Conservation (phyloP, 92 coral and sea anemone species). For the Actinostola sp. region DNA sequence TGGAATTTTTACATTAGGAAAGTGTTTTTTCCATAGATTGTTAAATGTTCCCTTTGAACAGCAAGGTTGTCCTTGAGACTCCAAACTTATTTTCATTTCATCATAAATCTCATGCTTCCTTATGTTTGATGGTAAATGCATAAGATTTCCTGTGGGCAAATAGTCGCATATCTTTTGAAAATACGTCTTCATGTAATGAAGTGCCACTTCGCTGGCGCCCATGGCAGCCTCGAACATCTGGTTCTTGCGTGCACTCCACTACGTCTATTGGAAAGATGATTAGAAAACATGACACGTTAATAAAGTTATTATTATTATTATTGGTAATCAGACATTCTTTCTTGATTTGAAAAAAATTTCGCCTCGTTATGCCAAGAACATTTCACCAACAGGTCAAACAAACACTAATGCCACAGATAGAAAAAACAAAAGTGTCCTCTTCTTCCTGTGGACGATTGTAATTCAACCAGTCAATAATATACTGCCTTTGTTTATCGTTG, state of each 20-base stretch:
- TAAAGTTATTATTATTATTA: too few relatives aligned
- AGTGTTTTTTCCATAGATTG: conserved; percentile 44
- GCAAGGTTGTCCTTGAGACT: conserved; percentile 39
- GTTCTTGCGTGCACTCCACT: conserved; percentile 39
- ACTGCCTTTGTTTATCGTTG: conserved; percentile 40
- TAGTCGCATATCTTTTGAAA: conserved; percentile 49
- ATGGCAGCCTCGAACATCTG: conserved; percentile 6
- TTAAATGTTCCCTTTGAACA: conserved; percentile 37
- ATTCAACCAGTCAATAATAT: conserved; percentile 49
- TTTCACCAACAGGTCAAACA: conserved; percentile 41
- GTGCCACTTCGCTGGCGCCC: conserved; percentile 23
- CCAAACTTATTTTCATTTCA: conserved; percentile 40
- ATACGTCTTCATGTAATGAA: conserved; percentile 30
- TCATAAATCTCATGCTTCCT: conserved; percentile 37
- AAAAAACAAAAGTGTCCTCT: conserved; percentile 36
- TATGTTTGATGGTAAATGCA: conserved; percentile 51
- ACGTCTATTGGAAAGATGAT: conserved; percentile 21
- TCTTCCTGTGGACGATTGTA: conserved; percentile 28
- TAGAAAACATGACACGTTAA: too few relatives aligned
- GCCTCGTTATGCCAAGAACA: conserved; percentile 46
- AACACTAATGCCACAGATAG: conserved; percentile 28
- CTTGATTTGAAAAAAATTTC: conserved; percentile 40
- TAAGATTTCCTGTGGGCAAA: conserved; percentile 42
- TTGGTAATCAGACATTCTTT: too few relatives aligned
- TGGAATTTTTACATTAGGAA: conserved; percentile 55